phyloP scores from a whole-genome alignment of 2,888 invertebrate species.

The Coleophora deauratella region DNA sequence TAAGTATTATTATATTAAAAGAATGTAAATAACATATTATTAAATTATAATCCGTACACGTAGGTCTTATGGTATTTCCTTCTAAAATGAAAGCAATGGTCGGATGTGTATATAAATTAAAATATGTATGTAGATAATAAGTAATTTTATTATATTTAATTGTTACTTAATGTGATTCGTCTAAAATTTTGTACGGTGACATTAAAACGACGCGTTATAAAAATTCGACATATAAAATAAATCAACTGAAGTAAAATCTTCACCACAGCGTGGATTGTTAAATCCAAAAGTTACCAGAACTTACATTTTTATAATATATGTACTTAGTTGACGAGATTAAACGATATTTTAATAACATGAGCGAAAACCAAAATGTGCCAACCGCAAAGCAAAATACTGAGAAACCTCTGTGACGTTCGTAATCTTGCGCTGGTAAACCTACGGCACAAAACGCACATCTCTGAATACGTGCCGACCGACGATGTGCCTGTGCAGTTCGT shows the following conservation, averaged over 20 bases:
- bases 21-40: conserved; percentile 36
- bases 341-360: not conserved
- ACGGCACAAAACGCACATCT: conserved; percentile 13
- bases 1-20: conserved; percentile 44
- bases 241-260: not conserved
- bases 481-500: conserved; percentile 6
- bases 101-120: conserved; percentile 59
- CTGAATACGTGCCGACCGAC: not conserved
- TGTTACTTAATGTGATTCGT: conserved; percentile 65
- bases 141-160: no score
- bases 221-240: conserved; percentile 15
- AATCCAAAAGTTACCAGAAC: conserved; percentile 30
- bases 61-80: conserved; percentile 33
- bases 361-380: conserved; percentile 24
- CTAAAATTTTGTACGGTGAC: conserved; percentile 50
- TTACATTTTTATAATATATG: conserved; percentile 16
- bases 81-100: conserved; percentile 57
- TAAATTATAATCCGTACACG: conserved; percentile 8
- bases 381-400: conserved; percentile 18
- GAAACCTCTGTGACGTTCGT: no score
- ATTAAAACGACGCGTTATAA: conserved; percentile 29
- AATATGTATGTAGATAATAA: no score
- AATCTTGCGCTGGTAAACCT: conserved; percentile 11
- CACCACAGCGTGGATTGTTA: conserved; percentile 23
- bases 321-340: no score